Percentiles rank a stretch among this genome's conserved stretches.
phyloP scores from a whole-genome alignment of 53 echinoderm and acorn worm species.

The Holothuria leucospilota region DNA sequence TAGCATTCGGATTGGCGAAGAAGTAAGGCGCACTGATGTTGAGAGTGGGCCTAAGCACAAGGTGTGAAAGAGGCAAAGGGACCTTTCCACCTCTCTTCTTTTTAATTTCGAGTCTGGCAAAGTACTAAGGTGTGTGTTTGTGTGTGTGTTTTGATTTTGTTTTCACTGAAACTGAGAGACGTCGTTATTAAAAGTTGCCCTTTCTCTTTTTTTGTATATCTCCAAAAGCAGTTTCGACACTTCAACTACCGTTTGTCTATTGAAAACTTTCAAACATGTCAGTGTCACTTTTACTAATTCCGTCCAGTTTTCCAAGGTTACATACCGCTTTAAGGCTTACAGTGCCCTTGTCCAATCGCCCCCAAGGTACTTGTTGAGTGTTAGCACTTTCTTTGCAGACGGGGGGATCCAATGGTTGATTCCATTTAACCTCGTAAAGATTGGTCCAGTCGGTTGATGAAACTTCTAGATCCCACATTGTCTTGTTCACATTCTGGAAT shows the following conservation, averaged over 20 bases:
- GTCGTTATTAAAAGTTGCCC: background rate
- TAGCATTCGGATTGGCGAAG: slow-evolving; percentile 1
- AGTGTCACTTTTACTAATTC: slow-evolving; percentile 5
- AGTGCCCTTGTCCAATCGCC: no score
- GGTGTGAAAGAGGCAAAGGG: background rate
- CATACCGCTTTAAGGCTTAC: background rate
- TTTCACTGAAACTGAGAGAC: background rate
- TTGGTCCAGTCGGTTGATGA: background rate
- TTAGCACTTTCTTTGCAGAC: background rate
- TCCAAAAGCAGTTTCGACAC: slow-evolving; percentile 6
- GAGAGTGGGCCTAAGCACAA: background rate
- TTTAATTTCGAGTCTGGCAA: background rate
- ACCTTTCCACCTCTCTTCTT: slow-evolving; percentile 8
- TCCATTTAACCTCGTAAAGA: background rate
- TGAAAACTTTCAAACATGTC: slow-evolving; percentile 1
- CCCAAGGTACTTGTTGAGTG: background rate
- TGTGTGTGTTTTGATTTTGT: no score
- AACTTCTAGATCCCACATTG: slow-evolving; percentile 9
- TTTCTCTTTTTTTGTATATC: background rate
- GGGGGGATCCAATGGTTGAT: background rate
- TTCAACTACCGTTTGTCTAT: slow-evolving; percentile 22
- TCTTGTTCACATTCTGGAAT: slow-evolving; percentile 28
- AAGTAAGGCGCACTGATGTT: slow-evolving; percentile 2
- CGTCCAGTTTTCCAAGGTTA: slow-evolving; percentile 4
- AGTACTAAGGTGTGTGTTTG: slow-evolving; percentile 9